These are phyloP conservation scores for Drosophila auraria DNA, from an alignment of 1,140 invertebrate genomes.

Conservation along the genomic window DNA sequence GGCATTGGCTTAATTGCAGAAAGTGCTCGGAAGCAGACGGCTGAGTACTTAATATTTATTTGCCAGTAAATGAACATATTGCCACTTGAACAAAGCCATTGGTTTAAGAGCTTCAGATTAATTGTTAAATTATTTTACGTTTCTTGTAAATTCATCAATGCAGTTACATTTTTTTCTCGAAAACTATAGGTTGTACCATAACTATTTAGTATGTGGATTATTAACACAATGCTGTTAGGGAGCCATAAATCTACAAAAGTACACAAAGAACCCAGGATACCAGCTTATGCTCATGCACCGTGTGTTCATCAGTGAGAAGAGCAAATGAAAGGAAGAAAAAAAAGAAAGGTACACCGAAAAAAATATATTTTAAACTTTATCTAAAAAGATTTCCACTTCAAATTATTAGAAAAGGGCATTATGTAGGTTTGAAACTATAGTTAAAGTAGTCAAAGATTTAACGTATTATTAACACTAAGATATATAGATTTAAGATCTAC, in stretches of 20 bases:
- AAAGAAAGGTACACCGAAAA: background rate
- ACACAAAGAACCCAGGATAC: conserved; percentile 9
- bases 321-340: background rate
- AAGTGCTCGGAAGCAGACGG: background rate
- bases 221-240: conserved; percentile 25
- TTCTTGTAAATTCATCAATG: background rate
- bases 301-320: background rate
- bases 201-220: conserved; percentile 10
- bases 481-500: no score
- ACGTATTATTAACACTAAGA: no score
- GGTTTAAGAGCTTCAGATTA: background rate
- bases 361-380: background rate
- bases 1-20: background rate
- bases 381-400: background rate
- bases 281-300: conserved; percentile 3
- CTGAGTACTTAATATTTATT: background rate
- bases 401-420: no score
- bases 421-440: no score
- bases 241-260: conserved; percentile 55
- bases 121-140: background rate
- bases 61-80: background rate
- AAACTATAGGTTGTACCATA: no score
- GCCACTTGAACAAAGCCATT: background rate
- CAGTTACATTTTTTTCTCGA: no score
- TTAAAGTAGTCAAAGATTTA: no score